These are phyloP conservation scores for Periparus ater DNA, from an alignment of 2,797 vertebrate genomes.

Conservation along the genomic window DNA sequence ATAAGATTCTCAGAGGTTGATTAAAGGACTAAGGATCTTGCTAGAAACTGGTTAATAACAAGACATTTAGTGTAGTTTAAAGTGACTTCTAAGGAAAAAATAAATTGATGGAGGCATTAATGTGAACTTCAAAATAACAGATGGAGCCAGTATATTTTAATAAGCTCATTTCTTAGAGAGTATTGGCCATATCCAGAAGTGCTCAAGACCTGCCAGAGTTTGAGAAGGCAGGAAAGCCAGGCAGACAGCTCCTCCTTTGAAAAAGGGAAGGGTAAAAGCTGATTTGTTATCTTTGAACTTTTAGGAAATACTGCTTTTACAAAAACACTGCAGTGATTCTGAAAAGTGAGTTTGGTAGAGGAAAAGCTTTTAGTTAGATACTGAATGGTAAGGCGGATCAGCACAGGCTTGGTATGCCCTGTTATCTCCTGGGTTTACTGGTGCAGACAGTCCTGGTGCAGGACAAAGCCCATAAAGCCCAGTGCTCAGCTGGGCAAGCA, in stretches of 20 bases:
- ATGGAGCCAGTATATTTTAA: neutral
- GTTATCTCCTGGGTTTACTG: neutral
- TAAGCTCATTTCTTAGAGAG: neutral
- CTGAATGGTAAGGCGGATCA: neutral
- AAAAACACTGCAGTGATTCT: neutral
- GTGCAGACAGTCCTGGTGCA: neutral
- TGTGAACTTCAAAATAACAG: neutral
- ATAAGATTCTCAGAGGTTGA: neutral
- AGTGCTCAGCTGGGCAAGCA: neutral
- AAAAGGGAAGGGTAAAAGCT: neutral
- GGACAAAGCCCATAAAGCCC: no score
- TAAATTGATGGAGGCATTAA: neutral
- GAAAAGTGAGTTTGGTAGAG: neutral
- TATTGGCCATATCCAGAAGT: neutral
- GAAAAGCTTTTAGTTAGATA: neutral
- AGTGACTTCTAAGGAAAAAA: neutral
- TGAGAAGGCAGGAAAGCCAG: neutral
- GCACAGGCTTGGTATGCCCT: neutral
- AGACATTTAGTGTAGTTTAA: neutral
- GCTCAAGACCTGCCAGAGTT: neutral
- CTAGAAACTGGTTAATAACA: neutral
- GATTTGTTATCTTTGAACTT: neutral
- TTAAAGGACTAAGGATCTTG: neutral
- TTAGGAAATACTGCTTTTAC: neutral
- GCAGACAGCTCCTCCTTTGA: neutral